Evolutionary conservation across 2,113 vertebrate genomes (phyloP), one percentile per base, ranked within the genome.

Genomic region (Oryzias melastigma): DNA sequence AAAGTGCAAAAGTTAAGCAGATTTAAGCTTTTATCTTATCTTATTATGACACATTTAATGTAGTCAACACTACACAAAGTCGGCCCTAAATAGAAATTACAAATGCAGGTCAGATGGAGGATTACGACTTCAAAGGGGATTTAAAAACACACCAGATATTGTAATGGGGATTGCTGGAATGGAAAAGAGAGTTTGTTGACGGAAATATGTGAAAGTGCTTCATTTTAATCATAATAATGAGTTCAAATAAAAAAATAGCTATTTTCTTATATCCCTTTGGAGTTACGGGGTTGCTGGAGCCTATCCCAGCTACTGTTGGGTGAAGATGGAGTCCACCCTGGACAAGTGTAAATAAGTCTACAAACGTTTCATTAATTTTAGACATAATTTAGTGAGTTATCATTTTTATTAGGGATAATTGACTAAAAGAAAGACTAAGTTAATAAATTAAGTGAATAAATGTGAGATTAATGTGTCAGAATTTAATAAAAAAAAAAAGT

Each of bases 1-100:
- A 53, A 71, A 46, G 29, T 56, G 27, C 51, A 50, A 52, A 76
- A 35, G 27, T 18, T 35, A 44, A 74, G 56, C 50, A 52, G 47
- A 15, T 50, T 58, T 29, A 63, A 29, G 4, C 19, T 44, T 55
- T 52, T 27, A 59, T 53, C 15, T 53, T 47, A 59, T 46, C n/a
- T 45, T 60, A 14, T 29, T n/a, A 13, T 72, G 59, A 46, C 41
- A 20, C n/a, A 24, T 74, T 45, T 58, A 19, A 63, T 65, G n/a
- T 42, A 29, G 52, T 47, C 65, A 65, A 71, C 50, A 52, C 20
- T 29, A 15, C 17, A 59, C 10, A 2, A 64, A 25, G 15, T 5
- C 25, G 2, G 1, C 46, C 1, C 1, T 58, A 35, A 65, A 63
- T 8, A 58, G 18, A 48, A 54, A 58, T 44, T 25, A 66, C 67